Evolutionary conservation across 37 sponge, comb jelly and placozoan genomes (phyloP).

Genomic region (Oopsacas minuta): DNA sequence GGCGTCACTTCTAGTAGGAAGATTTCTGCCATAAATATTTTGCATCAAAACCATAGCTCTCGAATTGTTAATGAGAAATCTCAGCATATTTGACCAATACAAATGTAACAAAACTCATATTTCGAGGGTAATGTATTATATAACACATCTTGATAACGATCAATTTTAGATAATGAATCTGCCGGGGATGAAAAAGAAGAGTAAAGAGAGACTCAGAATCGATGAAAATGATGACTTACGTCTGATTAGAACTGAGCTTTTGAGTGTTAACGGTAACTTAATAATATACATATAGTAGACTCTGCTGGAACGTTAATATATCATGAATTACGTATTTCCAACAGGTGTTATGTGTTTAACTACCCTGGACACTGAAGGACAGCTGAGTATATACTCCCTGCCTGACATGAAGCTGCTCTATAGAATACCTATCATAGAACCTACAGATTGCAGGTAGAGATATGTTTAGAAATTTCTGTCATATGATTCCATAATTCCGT

Average conservation of each 20-base stretch:
- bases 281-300: neutral
- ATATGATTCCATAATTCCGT: too few relatives aligned
- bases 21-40: too few relatives aligned
- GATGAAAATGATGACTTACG: neutral
- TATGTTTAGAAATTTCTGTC: too few relatives aligned
- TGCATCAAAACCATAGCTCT: too few relatives aligned
- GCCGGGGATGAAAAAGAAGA: conserved; percentile 2
- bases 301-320: neutral
- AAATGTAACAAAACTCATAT: too few relatives aligned
- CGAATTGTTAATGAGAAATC: too few relatives aligned
- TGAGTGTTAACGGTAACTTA: neutral
- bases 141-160: too few relatives aligned
- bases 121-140: too few relatives aligned
- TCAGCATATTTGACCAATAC: too few relatives aligned
- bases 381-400: neutral
- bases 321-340: neutral
- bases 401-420: neutral
- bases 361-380: neutral
- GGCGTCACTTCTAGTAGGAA: too few relatives aligned
- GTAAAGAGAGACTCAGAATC: conserved; percentile 11
- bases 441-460: neutral
- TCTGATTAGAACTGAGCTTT: neutral
- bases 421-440: neutral
- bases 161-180: neutral
- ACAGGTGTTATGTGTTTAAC: neutral